Evolutionary conservation across 92 coral and sea anemone genomes (phyloP), one percentile per base, ranked within the genome.

Genomic region (Phymanthus crucifer): DNA sequence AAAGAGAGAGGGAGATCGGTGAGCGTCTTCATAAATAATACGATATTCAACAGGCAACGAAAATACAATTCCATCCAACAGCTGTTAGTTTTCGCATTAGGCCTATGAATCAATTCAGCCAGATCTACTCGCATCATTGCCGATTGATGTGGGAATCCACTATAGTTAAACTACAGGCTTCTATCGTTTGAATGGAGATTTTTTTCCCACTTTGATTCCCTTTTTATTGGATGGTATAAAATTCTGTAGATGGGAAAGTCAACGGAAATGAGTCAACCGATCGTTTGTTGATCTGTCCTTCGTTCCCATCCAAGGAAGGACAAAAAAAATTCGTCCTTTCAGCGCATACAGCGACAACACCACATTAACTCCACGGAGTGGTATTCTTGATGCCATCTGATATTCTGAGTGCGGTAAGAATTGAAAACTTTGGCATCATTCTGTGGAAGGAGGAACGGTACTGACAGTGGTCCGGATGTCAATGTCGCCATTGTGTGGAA

Each of bases 31-130:
- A 58, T 38, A 14, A 34, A 14, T 6, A 16, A 3, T 40, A 10
- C 56, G 65, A 77, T 61, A 77, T 77, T 37, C 32, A 77, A 23
- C 9, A 77, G 38, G 36, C 31, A 57, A 36, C 65, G 52, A 23
- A 77, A 77, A 77, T 77, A 58, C 23, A 43, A 75, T 75, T 75
- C 57, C 70, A 34, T 48, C 31, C 23, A 29, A 61, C 68, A 61
- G 68, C 68, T 61, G 68, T 29, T 9, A 0, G 26, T 21, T 54
- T 21, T 54, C 64, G 64, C 64, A 54, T 54, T 21, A 54, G 27
- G 6, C 27, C 6, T 21, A 3, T 21, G 0, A 21, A 21, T 54
- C 64, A 54, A 21, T 3, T 29, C 6, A 54, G 4, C 0, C 64
- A 54, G 24, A 21, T 7, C 4, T 27, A 7, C 29, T 61, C 68